These are phyloP conservation scores for Cyphomyrus plagiostoma DNA, from an alignment of 2,113 vertebrate species.

Conservation along the genomic window DNA sequence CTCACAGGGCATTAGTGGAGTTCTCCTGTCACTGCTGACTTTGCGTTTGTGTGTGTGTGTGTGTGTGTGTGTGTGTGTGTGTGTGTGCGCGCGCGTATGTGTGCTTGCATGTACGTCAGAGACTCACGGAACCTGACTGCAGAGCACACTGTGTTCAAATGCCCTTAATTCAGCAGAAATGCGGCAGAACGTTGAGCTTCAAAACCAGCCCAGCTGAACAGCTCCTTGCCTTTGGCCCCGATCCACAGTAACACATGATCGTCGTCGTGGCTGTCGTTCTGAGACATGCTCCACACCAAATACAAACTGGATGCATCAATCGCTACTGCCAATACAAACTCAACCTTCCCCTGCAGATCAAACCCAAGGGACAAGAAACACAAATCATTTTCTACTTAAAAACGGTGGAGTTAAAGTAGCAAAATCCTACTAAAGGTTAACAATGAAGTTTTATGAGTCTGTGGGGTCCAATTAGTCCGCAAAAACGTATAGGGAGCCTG, in stretches of 20 bases:
- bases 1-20: not conserved
- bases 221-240: not conserved
- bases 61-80: not conserved
- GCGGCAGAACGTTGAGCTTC: not conserved
- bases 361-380: not conserved
- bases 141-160: not conserved
- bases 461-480: not conserved
- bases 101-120: not conserved
- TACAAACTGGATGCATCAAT: not conserved
- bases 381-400: not conserved
- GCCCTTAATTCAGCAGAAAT: not conserved
- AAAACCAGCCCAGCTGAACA: not conserved
- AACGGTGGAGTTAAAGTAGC: not conserved
- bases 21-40: not conserved
- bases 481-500: not conserved
- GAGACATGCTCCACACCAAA: not conserved
- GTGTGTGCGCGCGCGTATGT: not conserved
- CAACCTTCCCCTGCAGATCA: not conserved
- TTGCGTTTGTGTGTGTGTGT: not conserved
- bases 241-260: not conserved
- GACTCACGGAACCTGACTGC: not conserved
- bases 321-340: not conserved
- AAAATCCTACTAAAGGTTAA: not conserved
- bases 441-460: not conserved
- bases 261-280: not conserved